Conservation (phyloP, 2,797 vertebrate genomes). For the Anguilla marmorata region DNA sequence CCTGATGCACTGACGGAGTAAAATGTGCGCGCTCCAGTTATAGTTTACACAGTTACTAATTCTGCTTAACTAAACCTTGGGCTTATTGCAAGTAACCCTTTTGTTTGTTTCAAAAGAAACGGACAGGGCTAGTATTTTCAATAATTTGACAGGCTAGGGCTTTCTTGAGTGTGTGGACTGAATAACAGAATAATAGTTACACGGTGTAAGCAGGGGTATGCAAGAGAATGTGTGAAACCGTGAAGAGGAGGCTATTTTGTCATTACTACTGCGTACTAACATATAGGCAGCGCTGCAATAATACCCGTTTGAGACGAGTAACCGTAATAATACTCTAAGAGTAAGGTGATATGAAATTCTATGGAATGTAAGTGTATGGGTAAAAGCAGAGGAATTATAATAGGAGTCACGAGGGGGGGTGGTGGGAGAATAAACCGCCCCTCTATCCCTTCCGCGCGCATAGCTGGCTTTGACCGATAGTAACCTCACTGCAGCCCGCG, state of each 20-base stretch:
- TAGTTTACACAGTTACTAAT: not conserved
- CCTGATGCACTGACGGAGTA: not conserved
- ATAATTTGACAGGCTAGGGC: not conserved
- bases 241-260: not conserved
- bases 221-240: not conserved
- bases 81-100: not conserved
- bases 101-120: not conserved
- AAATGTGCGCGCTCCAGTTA: not conserved
- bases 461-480: slow-evolving; percentile 37
- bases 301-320: not conserved
- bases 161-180: not conserved
- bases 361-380: not conserved
- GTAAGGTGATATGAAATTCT: not conserved
- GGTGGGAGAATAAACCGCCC: not conserved
- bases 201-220: not conserved
- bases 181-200: not conserved
- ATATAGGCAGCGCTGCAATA: not conserved
- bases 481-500: slow-evolving; percentile 34
- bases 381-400: not conserved
- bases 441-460: not conserved
- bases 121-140: not conserved
- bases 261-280: not conserved
- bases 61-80: not conserved
- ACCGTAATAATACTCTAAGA: not conserved
- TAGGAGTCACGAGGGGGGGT: not conserved